phyloP scores from a whole-genome alignment of 2,113 vertebrate species.

The Trogon surrucura region DNA sequence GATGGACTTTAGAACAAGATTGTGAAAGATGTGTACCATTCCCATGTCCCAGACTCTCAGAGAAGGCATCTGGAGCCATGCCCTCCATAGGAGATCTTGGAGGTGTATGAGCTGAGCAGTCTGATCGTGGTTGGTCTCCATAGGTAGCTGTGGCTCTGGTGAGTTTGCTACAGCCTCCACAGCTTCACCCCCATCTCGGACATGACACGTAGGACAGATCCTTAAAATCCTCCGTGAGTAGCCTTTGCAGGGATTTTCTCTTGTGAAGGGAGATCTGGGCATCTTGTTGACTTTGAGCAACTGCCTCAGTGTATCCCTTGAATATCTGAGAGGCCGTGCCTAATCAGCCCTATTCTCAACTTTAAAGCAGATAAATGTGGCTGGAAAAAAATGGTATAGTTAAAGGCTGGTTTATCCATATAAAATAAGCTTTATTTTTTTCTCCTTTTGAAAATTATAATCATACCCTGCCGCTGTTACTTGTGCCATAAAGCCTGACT shows the following conservation, averaged over 20 bases:
- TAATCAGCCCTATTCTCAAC: neutral
- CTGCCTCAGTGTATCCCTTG: neutral
- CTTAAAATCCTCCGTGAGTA: neutral
- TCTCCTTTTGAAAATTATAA: neutral
- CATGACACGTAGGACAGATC: neutral
- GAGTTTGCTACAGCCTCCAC: neutral
- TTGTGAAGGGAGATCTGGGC: neutral
- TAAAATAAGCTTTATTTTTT: neutral
- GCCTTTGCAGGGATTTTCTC: neutral
- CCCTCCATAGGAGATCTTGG: rapidly evolving
- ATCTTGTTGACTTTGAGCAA: neutral
- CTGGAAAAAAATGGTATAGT: neutral
- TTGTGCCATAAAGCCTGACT: neutral
- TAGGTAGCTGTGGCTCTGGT: neutral
- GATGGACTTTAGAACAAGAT: neutral
- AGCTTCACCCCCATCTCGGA: neutral
- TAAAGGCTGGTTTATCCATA: neutral
- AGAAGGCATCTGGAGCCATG: neutral
- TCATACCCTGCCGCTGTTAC: neutral
- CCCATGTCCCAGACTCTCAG: neutral
- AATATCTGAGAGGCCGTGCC: neutral
- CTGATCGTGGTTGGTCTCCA: neutral
- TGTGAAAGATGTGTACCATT: rapidly evolving
- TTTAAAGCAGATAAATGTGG: neutral
- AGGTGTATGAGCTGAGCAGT: neutral